Evolutionary conservation across 2,113 vertebrate species (phyloP), one percentile per base, ranked within the genome.

Genomic region (Grallaria varia): DNA sequence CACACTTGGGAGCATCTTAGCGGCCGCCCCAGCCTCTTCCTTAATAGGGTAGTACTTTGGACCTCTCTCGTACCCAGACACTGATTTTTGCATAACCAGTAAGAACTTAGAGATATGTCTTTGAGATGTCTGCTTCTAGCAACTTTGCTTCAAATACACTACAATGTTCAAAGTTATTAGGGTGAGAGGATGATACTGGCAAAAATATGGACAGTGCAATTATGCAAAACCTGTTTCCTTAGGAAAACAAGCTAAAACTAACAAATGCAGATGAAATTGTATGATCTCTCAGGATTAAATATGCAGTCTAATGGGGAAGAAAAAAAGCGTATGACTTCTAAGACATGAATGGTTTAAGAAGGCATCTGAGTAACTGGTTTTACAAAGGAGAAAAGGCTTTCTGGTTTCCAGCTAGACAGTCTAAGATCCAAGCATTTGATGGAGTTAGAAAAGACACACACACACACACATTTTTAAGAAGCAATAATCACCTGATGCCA

Each of bases 1-100:
- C 71, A 9, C 1, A 1, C 72, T 59, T 0, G 0, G 59, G 25
- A 92, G 27, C 0, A 0, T 63, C 79, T 71, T 5, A 22, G 28
- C 2, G 56, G 49, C 52, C 0, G 0, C 71, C 79, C 58, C 7
- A 28, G 75, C 55, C 67, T 59, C 5, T 42, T 45, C 68, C 83
- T 92, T 92, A 86, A 77, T 1, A 5, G 55, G 86, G 35, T 8
- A 74, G 74, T 62, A 49, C 76, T 73, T 22, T 8, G 60, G 7
- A 62, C 28, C 72, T 31, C 71, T 72, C 44, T 85, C 59, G 39
- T 18, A 63, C 33, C 10, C 76, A 95, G 68, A 67, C 78, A 15
- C 12, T 6, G 12, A 12, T 25, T 87, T 93, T 60, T 91, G 76
- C 75, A 86, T 67, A 81, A 62, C 25, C 60, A 55, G 18, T 9